Conservation (phyloP, 2,797 vertebrate species). For the Valencia hispanica region DNA sequence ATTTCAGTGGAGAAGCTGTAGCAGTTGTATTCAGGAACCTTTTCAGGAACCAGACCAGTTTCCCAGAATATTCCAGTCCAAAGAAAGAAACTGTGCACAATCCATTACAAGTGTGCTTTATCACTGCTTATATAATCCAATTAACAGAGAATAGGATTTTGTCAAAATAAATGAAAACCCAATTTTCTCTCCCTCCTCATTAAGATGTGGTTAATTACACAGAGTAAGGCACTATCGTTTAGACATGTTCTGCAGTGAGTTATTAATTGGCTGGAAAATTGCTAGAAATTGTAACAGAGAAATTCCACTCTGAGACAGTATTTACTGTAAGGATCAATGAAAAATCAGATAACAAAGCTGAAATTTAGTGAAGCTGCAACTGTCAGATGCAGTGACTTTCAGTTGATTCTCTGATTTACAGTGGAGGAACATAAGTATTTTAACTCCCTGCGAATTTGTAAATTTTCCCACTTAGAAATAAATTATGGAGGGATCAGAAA, state of each 20-base stretch:
- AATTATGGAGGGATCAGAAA: too few species aligned
- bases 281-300: not conserved
- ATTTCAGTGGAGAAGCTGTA: not conserved
- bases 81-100: not conserved
- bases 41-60: not conserved
- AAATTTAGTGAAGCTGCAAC: too few species aligned
- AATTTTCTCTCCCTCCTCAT: constrained; percentile 43
- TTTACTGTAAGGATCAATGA: not conserved
- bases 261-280: constrained; percentile 36
- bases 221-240: constrained; percentile 38
- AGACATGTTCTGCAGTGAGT: constrained; percentile 28
- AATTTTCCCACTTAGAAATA: too few species aligned
- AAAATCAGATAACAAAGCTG: not conserved
- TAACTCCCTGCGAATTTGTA: too few species aligned
- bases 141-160: constrained; percentile 55
- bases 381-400: too few species aligned
- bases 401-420: too few species aligned
- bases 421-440: too few species aligned
- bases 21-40: not conserved
- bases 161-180: constrained; percentile 53
- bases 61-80: not conserved
- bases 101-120: constrained; percentile 24
- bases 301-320: not conserved
- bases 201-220: constrained; percentile 54
- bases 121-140: constrained; percentile 43